phyloP scores from a whole-genome alignment of 2,113 vertebrate species.

The Struthidea cinerea region DNA sequence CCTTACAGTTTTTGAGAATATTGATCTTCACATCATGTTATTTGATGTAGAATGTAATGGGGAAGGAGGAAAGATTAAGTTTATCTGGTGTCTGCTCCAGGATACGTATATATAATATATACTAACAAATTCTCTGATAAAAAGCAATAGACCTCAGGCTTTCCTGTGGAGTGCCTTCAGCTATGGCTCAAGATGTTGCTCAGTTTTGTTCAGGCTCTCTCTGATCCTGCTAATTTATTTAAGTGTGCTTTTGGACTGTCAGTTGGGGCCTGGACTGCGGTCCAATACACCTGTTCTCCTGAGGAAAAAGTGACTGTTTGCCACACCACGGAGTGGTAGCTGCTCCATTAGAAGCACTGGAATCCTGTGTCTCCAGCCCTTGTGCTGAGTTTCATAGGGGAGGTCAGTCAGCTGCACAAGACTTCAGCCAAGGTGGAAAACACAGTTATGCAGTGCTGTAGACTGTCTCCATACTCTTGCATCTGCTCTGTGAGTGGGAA shows the following conservation, averaged over 20 bases:
- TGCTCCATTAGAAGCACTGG: not conserved
- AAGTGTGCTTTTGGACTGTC: not conserved
- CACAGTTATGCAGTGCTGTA: not conserved
- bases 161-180: not conserved
- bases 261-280: not conserved
- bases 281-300: not conserved
- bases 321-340: fast-evolving
- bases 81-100: not conserved
- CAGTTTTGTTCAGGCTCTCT: not conserved
- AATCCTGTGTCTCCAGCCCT: not conserved
- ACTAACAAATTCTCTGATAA: not conserved
- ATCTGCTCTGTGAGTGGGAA: not conserved
- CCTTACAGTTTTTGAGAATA: not conserved
- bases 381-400: not conserved
- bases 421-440: not conserved
- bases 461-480: not conserved
- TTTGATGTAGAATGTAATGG: not conserved
- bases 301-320: not conserved
- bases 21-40: not conserved
- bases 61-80: not conserved
- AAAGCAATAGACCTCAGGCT: not conserved
- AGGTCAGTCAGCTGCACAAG: not conserved
- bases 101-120: not conserved
- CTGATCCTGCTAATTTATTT: not conserved
- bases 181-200: not conserved